Evolutionary conservation across 2,113 vertebrate genomes (phyloP), one percentile per base, ranked within the genome.

Genomic region (Carollia perspicillata): DNA sequence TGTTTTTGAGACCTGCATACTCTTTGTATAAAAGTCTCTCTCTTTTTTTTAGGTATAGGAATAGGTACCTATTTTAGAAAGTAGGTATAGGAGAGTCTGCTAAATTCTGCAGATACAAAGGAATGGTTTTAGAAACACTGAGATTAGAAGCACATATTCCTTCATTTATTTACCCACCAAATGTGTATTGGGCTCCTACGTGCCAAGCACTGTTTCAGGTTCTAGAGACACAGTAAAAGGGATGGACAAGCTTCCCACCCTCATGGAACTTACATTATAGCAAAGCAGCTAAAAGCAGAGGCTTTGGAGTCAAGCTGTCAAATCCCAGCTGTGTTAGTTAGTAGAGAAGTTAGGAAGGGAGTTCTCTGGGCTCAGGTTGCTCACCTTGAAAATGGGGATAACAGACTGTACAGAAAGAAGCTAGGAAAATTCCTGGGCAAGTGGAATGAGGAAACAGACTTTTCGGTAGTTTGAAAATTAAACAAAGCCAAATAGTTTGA

Each of bases 31-130:
- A 90, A 89, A 83, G 68, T 55, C 20, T 87, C 23, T 74, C 58
- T 85, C 1, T 66, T 63, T 69, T 72, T 68, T 92, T 37, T 28
- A 90, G 37, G 53, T 30, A n/a, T n/a, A n/a, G n/a, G n/a, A n/a
- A n/a, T n/a, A n/a, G n/a, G n/a, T n/a, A n/a, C n/a, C n/a, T n/a
- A n/a, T n/a, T n/a, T n/a, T n/a, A 74, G 40, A 85, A 83, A 37
- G 40, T 8, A 84, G 55, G 40, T 89, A 8, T 35, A 74, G 49
- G 30, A 84, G 16, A 83, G 17, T 79, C 51, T 72, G 23, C 28
- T 74, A 93, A 79, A 87, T 26, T 93, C n/a, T 75, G 65, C 47
- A 93, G 35, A 60, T 65, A 80, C 18, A 84, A 94, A 89, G 37
- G 28, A n/a, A 53, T 40, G 3, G 74, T 65, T 90, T 97, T 55